phyloP scores from a whole-genome alignment of 2,797 vertebrate species.

The Chelon auratus region DNA sequence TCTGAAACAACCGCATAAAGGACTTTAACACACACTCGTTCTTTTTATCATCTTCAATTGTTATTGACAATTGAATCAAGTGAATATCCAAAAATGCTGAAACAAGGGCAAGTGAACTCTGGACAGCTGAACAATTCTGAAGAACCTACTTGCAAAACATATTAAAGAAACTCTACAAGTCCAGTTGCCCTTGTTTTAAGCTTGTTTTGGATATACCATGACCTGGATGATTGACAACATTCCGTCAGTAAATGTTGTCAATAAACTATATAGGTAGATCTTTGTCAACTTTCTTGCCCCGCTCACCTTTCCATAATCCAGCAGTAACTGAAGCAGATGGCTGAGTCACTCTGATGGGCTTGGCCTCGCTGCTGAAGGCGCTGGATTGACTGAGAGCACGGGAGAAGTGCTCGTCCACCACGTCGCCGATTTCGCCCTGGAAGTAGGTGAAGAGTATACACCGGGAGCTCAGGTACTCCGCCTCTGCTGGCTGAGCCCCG shows the following conservation, averaged over 20 bases:
- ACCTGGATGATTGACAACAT: too few relatives aligned
- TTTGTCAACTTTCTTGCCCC: neutral
- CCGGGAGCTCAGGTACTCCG: conserved; percentile 97
- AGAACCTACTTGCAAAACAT: too few relatives aligned
- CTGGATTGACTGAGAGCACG: conserved; percentile 94
- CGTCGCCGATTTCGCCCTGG: conserved; percentile 94
- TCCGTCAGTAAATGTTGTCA: neutral
- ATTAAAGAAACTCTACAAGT: too few relatives aligned
- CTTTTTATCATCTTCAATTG: neutral
- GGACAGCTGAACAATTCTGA: too few relatives aligned
- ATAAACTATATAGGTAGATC: neutral
- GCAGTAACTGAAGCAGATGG: conserved; percentile 53
- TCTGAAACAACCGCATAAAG: conserved; percentile 81
- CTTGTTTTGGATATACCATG: too few relatives aligned
- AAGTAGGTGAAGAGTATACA: conserved; percentile 99
- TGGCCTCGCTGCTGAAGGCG: conserved; percentile 81
- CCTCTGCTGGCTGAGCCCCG: conserved; percentile 91
- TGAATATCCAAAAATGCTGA: too few relatives aligned
- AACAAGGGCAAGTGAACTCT: too few relatives aligned
- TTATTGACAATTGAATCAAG: neutral
- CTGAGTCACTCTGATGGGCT: conserved; percentile 70
- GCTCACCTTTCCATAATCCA: conserved; percentile 92
- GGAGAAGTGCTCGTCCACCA: conserved; percentile 98
- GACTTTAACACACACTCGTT: conserved; percentile 2
- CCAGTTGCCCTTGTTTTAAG: too few relatives aligned